Percentiles rank a stretch among this genome's conserved stretches.
phyloP scores from a whole-genome alignment of 2,797 vertebrate genomes.

The Florisuga fusca region DNA sequence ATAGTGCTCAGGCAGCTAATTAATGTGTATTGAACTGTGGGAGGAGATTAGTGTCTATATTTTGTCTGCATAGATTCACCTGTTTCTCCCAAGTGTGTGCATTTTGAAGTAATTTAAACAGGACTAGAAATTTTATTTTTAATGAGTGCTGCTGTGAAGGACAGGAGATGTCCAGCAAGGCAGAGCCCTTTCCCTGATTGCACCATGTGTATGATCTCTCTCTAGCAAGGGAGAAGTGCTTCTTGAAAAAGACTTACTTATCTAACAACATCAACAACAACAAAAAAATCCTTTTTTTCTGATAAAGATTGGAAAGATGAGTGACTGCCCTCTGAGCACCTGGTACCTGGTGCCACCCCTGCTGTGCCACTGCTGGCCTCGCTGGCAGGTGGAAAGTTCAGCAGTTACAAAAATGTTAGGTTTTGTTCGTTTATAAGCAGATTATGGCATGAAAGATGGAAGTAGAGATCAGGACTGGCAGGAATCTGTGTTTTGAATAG shows the following conservation, averaged over 20 bases:
- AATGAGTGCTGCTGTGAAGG: not conserved
- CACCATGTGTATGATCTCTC: fast-evolving
- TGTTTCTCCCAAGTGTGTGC: not conserved
- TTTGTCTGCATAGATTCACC: not conserved
- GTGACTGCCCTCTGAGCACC: not conserved
- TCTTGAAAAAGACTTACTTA: not conserved
- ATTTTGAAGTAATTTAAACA: not conserved
- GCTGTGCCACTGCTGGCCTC: not conserved
- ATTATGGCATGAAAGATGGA: conserved; percentile 67
- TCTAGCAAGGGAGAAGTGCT: not conserved
- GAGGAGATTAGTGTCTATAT: not conserved
- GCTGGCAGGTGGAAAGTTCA: not conserved
- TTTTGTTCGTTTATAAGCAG: conserved; percentile 72
- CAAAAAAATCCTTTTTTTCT: not conserved
- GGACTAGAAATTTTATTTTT: not conserved
- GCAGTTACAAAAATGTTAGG: not conserved
- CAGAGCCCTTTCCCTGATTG: fast-evolving
- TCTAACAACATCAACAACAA: not conserved
- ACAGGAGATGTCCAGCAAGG: not conserved
- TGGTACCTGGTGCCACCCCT: not conserved
- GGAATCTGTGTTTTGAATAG: conserved; percentile 73
- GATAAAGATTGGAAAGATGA: not conserved
- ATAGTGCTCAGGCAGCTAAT: not conserved
- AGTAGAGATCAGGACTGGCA: conserved; percentile 67
- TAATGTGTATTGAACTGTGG: not conserved